These are phyloP conservation scores for Ferdinandea cuprea DNA, from an alignment of 2,888 invertebrate genomes.

Conservation along the genomic window DNA sequence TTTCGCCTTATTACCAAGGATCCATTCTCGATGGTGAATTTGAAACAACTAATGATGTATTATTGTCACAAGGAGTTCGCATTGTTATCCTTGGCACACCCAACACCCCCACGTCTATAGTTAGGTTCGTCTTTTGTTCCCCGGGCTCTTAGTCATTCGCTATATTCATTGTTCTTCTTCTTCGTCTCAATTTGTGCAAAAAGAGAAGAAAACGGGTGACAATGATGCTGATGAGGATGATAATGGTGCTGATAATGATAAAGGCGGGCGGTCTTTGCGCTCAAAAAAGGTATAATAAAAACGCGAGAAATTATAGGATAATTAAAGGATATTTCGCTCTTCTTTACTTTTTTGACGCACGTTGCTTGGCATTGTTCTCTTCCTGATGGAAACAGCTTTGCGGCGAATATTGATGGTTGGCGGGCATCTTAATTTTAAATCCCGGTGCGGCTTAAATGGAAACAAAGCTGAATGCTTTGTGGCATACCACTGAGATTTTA, in stretches of 20 bases:
- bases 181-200: conserved; percentile 15
- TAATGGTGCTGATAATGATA: conserved; percentile 54
- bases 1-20: conserved; percentile 40
- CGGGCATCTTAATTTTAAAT: conserved; percentile 22
- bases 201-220: conserved; percentile 40
- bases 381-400: background rate
- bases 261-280: conserved; percentile 15
- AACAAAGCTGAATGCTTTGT: conserved; percentile 18
- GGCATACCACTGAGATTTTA: conserved; percentile 32
- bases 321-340: conserved; percentile 52
- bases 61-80: conserved; percentile 63
- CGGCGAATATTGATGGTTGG: conserved; percentile 5
- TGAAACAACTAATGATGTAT: conserved; percentile 71
- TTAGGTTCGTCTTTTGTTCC: conserved; percentile 1
- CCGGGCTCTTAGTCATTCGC: conserved; percentile 37
- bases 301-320: conserved; percentile 59
- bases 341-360: conserved; percentile 1
- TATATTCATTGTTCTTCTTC: conserved; percentile 46
- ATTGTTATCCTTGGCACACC: conserved; percentile 46
- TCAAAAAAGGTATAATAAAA: conserved; percentile 24
- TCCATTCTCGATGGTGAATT: conserved; percentile 55
- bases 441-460: conserved; percentile 13
- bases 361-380: conserved; percentile 21
- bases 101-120: background rate
- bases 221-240: conserved; percentile 64